Base-by-base conservation (phyloP, 2,113 vertebrate genomes). In the Epinephelus fuscoguttatus region DNA sequence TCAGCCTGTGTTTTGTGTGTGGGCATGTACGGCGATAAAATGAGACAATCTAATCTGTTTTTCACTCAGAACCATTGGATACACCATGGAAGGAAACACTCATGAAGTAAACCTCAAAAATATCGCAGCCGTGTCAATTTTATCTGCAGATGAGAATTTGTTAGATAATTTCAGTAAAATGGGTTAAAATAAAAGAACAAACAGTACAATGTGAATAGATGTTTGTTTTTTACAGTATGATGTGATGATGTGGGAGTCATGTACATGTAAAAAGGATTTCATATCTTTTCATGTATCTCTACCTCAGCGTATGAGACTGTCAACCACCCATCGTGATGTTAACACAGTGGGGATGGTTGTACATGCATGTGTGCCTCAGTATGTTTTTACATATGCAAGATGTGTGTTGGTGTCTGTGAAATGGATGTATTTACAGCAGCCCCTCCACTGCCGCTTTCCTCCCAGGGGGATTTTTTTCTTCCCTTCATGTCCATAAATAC, bases 401-500 rank as follows among this genome's bases (percentile, higher is more conserved):
- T 57, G 67, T 62, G 14, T 74, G 19, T 71, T 66, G 87, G 63
- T 55, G 71, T 70, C 56, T 63, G 57, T 49, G 63, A 62, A 86
- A 84, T 67, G 19, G 63, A 78, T 81, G 70, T 50, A 80, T 86
- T 69, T 80, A 80, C 49, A 71, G 68, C 64, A 17, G 15, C 10
- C 40, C 53, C 49, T 4, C 69, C 15, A 2, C 81, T 53, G 71
- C n/a, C 37, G 25, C 14, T 50, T 27, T 64, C 45, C 71, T 53
- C 55, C 21, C 27, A 2, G 18, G 52, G 81, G n/a, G 60, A 57
- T 77, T 75, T 70, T 70, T 76, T 66, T 69, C 56, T 60, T 77
- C 56, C 50, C 60, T 87, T 84, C 50, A 49, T 59, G 60, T 57
- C 69, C 78, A 91, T 75, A 81, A 90, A 91, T 89, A 83, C 37